Evolutionary conservation across 2,797 vertebrate genomes (phyloP).

Genomic region (Halcyon badia): DNA sequence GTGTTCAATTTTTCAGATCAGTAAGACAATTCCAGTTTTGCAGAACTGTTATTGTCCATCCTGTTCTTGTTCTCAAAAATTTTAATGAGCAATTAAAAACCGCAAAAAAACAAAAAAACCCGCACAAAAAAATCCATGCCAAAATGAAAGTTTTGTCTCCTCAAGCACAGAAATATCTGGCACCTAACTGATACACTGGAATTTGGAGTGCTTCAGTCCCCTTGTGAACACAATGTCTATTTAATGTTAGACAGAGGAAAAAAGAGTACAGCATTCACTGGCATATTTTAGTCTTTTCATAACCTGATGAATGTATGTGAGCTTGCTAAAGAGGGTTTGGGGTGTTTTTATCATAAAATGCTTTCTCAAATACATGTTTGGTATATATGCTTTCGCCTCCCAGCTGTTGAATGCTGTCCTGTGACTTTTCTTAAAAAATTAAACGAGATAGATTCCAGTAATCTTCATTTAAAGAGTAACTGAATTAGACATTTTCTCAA

Average conservation of each 20-base stretch:
- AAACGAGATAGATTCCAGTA: neutral
- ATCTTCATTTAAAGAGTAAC: neutral
- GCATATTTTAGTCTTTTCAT: neutral
- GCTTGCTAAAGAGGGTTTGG: neutral
- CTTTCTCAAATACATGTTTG: neutral
- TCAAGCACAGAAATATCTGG: neutral
- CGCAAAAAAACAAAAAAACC: too few species aligned
- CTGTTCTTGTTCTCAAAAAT: neutral
- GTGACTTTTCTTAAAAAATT: neutral
- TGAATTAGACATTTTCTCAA: neutral
- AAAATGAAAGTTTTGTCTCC: neutral
- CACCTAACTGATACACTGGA: neutral
- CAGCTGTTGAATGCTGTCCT: neutral
- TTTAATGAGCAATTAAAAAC: neutral
- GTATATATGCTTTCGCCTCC: neutral
- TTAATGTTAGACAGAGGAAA: neutral
- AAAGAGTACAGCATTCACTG: neutral
- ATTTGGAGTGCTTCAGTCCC: neutral
- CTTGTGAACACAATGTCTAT: neutral
- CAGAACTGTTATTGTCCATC: neutral
- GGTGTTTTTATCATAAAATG: neutral
- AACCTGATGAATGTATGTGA: neutral
- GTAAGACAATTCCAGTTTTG: neutral
- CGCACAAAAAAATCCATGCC: neutral
- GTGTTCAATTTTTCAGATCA: neutral